phyloP scores from a whole-genome alignment of 2,797 vertebrate species.

The Chiroxiphia lanceolata region DNA sequence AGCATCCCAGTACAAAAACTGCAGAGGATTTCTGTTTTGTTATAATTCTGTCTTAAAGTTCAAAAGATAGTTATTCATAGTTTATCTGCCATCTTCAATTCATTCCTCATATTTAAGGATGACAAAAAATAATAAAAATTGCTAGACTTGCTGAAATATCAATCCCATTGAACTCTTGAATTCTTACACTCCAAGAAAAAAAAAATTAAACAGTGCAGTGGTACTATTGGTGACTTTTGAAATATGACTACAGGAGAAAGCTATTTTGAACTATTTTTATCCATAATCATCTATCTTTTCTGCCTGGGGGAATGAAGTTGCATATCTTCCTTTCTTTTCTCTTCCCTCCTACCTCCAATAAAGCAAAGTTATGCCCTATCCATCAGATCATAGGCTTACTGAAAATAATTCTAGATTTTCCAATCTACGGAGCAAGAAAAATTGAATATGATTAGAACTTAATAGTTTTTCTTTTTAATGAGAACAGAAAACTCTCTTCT shows the following conservation, averaged over 20 bases:
- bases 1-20: not conserved
- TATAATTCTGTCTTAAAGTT: not conserved
- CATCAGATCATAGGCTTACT: not conserved
- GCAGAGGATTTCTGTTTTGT: not conserved
- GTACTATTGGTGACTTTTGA: not conserved
- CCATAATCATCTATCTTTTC: not conserved
- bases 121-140: not conserved
- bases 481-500: not conserved
- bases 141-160: not conserved
- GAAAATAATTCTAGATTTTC: constrained; percentile 22
- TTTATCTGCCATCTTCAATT: not conserved
- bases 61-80: not conserved
- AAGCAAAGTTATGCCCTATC: not conserved
- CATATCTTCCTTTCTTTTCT: not conserved
- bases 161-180: not conserved
- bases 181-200: not conserved
- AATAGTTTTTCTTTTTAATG: not conserved
- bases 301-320: not conserved
- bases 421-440: not conserved
- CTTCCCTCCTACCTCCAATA: fast-evolving
- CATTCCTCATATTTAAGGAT: not conserved
- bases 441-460: not conserved
- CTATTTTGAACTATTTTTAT: not conserved
- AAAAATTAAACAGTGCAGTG: not conserved
- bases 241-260: not conserved